Percentiles rank a stretch among this genome's conserved stretches.
These are phyloP conservation scores for Cephus pygmeus DNA, from an alignment of 2,888 invertebrate genomes.

Conservation along the genomic window DNA sequence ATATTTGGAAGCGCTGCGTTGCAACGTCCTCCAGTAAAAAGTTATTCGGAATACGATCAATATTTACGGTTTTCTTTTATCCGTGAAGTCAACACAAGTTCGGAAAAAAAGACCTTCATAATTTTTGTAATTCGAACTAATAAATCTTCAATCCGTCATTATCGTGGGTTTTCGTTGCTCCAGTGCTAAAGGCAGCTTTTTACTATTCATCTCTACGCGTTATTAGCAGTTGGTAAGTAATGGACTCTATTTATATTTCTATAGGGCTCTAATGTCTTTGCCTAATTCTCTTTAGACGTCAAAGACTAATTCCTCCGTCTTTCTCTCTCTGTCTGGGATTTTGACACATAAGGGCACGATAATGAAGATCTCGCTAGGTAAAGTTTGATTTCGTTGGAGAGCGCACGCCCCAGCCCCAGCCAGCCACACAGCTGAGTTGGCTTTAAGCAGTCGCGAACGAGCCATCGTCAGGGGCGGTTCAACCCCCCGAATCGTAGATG, in stretches of 20 bases:
- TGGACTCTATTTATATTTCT: not conserved
- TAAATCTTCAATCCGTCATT: too few relatives aligned
- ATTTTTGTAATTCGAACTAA: too few relatives aligned
- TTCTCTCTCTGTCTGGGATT: not conserved
- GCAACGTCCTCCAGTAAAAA: too few relatives aligned
- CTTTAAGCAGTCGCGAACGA: conserved; percentile 48
- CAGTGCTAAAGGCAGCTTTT: not conserved
- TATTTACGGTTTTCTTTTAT: too few relatives aligned
- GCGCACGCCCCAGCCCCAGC: conserved; percentile 44
- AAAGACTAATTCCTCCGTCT: not conserved
- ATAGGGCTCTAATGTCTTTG: not conserved
- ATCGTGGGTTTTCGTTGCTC: too few relatives aligned
- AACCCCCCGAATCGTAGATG: not conserved
- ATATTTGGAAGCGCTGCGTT: too few relatives aligned
- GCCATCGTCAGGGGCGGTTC: conserved; percentile 38
- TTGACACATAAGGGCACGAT: not conserved
- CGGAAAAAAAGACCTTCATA: too few relatives aligned
- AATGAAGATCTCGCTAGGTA: not conserved
- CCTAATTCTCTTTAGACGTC: not conserved
- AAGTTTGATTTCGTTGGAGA: conserved; percentile 38
- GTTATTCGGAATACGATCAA: too few relatives aligned
- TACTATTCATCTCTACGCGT: not conserved
- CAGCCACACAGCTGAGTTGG: conserved; percentile 43
- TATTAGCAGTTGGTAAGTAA: not conserved
- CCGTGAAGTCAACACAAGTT: too few relatives aligned